Base-by-base conservation (phyloP, 2,113 vertebrate genomes). In the Aspidoscelis tigris region DNA sequence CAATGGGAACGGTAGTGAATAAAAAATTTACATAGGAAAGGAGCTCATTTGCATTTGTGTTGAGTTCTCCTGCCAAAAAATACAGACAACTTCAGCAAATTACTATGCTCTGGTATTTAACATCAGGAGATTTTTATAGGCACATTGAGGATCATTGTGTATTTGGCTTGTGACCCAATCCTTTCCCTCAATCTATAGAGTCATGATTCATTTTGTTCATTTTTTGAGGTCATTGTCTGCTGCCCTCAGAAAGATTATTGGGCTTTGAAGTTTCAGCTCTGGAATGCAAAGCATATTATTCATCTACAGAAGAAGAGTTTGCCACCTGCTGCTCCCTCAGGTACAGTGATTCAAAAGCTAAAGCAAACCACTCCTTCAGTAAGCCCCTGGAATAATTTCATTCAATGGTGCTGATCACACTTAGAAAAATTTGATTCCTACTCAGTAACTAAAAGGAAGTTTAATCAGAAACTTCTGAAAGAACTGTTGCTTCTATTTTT, bases 141-240 rank as follows among this genome's bases (percentile, higher is more conserved):
- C 14, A 39, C 9, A 65, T 39, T 53, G 55, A 82, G 44, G 41
- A 78, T 72, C 43, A 72, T 76, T 72, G n/a, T 82, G 65, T 33
- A 6, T 72, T 82, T 86, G 85, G 85, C 68, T 66, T 78, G 55
- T 53, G 69, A 75, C 55, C 68, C 75, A 73, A 53, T 66, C n/a
- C 53, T 72, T 82, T 78, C 74, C 53, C 43, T 82, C 58, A 65
- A 53, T 78, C 72, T 78, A 65, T 26, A 78, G 80, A 78, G 43
- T 18, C 68, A 78, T 78, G 68, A 78, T 55, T 82, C 76, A 66
- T 82, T 86, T 82, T 72, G 55, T 82, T 82, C 66, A 47, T 70
- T 71, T 82, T 85, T 84, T 53, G 53, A 82, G 20, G 66, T 86
- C 68, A 78, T 77, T 50, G 24, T 65, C n/a, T 39, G 44, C 44